phyloP scores from a whole-genome alignment of 1,140 invertebrate species.

The Maconellicoccus hirsutus region DNA sequence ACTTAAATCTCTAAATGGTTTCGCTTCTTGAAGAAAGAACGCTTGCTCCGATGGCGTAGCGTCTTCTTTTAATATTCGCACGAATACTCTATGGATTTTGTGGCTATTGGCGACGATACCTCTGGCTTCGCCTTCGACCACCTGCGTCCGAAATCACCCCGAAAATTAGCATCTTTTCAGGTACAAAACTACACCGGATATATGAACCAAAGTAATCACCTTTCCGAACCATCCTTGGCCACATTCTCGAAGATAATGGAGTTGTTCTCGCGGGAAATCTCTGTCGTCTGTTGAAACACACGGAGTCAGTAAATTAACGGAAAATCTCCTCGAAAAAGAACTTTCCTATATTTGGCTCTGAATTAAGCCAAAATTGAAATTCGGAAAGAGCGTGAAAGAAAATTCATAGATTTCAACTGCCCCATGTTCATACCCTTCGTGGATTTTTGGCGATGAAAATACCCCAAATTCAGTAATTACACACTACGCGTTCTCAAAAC shows the following conservation, averaged over 20 bases:
- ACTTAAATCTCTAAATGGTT: slow-evolving; percentile 46
- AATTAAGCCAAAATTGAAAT: no score
- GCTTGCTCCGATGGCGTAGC: slow-evolving; percentile 52
- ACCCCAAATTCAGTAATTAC: no score
- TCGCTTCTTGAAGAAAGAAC: slow-evolving; percentile 57
- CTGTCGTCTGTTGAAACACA: slow-evolving; percentile 11
- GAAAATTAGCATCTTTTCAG: no score
- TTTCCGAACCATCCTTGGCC: slow-evolving; percentile 79
- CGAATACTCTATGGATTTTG: slow-evolving; percentile 39
- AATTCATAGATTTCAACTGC: no score
- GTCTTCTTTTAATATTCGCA: slow-evolving; percentile 59
- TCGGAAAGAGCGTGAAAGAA: no score
- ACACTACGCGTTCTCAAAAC: no score
- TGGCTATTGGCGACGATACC: slow-evolving; percentile 31
- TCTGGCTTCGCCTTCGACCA: slow-evolving; percentile 57
- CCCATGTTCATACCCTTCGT: no score
- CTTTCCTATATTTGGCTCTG: no score
- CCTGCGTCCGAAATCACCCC: no score
- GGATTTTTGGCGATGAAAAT: no score
- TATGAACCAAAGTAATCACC: slow-evolving; percentile 37
- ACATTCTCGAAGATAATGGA: slow-evolving; percentile 71
- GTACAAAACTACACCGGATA: neutral
- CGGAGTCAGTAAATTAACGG: no score
- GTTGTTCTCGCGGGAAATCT: slow-evolving; percentile 61
- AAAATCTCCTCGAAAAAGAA: no score